Conservation (phyloP, 1,140 invertebrate species). For the Conus betulinus region DNA sequence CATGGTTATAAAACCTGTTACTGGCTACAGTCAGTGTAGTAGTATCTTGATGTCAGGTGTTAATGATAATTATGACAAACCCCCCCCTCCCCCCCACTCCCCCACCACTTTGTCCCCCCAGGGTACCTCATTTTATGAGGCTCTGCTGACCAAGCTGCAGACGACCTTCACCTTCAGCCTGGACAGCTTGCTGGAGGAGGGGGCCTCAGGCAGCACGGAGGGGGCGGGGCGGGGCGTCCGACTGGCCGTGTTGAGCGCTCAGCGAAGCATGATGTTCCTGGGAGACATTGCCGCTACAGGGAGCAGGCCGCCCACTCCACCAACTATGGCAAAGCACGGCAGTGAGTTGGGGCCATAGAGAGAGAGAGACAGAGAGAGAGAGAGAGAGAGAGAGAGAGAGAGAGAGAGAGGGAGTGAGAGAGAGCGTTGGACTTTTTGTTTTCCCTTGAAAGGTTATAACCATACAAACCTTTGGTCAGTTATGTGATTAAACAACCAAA, state of each 20-base stretch:
- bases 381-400: no score
- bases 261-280: conserved; percentile 91
- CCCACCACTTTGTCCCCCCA: conserved; percentile 51
- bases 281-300: conserved; percentile 94
- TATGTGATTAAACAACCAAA: no score
- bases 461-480: no score
- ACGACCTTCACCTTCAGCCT: conserved; percentile 85
- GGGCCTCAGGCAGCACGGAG: not conserved
- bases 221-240: conserved; percentile 70
- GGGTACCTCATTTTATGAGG: conserved; percentile 87
- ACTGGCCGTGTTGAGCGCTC: conserved; percentile 87
- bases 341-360: conserved; percentile 56
- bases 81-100: no score
- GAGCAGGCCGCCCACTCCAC: conserved; percentile 87
- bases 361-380: no score
- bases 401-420: not conserved
- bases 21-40: no score
- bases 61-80: no score
- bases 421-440: no score
- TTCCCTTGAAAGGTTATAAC: no score
- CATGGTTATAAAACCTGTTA: no score
- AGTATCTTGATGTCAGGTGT: no score
- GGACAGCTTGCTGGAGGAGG: conserved; percentile 67
- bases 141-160: conserved; percentile 85
- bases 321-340: conserved; percentile 90